A percentile compares a stretch with the other conserved stretches of the same genome.
These are phyloP conservation scores for Pygocentrus nattereri DNA, from an alignment of 2,797 vertebrate genomes.

Conservation along the genomic window DNA sequence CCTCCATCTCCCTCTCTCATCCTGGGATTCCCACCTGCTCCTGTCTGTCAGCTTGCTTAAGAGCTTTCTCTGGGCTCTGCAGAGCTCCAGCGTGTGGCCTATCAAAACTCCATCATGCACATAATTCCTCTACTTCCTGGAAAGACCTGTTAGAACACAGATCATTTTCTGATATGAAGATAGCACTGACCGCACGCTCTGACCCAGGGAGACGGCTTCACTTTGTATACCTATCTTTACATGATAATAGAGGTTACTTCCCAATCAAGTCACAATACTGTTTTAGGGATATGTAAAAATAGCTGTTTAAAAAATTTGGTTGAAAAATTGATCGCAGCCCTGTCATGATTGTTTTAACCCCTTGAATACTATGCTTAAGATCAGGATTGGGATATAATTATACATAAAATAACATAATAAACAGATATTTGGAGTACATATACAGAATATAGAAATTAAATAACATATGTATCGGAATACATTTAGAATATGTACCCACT, in stretches of 20 bases:
- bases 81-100: conserved; percentile 3
- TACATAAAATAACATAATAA: too few species aligned
- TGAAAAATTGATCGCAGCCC: neutral
- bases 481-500: too few species aligned
- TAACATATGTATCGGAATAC: too few species aligned
- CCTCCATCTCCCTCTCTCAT: neutral
- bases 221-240: neutral
- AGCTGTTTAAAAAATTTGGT: too few species aligned
- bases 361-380: too few species aligned
- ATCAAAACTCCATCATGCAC: conserved; percentile 23
- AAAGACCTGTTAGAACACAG: conserved; percentile 19
- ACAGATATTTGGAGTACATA: too few species aligned
- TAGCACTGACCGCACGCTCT: neutral
- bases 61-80: conserved; percentile 2
- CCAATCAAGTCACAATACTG: neutral
- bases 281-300: neutral
- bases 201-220: neutral
- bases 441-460: too few species aligned
- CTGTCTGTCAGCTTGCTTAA: conserved; percentile 61
- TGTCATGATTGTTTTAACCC: neutral
- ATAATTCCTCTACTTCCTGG: conserved; percentile 21
- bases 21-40: conserved; percentile 70
- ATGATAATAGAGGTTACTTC: neutral
- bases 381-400: too few species aligned
- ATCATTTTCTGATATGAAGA: conserved; percentile 6